Conservation (phyloP, 2,797 vertebrate genomes). For the Nannoperca obscura region DNA sequence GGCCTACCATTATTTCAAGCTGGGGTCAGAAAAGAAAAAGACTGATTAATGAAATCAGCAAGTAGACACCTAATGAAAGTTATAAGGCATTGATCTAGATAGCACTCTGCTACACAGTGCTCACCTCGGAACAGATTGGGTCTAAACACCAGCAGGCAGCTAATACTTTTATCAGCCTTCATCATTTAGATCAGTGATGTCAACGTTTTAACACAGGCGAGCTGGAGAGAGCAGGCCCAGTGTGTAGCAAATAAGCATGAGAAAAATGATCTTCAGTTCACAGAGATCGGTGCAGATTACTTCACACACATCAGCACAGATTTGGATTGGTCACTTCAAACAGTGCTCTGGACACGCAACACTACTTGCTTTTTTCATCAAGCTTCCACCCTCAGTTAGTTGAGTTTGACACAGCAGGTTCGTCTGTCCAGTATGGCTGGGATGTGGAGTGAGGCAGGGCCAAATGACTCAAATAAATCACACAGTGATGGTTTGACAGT, state of each 20-base stretch:
- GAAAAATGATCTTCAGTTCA: slow-evolving; percentile 21
- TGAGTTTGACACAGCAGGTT: slow-evolving; percentile 15
- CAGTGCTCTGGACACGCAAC: background rate
- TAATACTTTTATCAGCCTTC: slow-evolving; percentile 45
- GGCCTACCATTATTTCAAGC: slow-evolving; percentile 60
- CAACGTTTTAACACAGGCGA: slow-evolving; percentile 35
- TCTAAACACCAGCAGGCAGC: slow-evolving; percentile 34
- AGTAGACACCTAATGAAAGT: slow-evolving; percentile 50
- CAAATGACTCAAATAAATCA: slow-evolving; percentile 42
- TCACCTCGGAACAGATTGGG: slow-evolving; percentile 39
- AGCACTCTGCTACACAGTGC: slow-evolving; percentile 11
- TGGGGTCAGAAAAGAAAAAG: slow-evolving; percentile 53
- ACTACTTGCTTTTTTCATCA: slow-evolving; percentile 5
- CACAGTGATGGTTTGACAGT: slow-evolving; percentile 27
- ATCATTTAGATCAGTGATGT: slow-evolving; percentile 48
- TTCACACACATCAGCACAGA: slow-evolving; percentile 27
- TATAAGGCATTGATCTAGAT: slow-evolving; percentile 58
- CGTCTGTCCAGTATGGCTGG: background rate
- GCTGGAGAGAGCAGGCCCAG: slow-evolving; percentile 5
- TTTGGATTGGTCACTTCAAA: slow-evolving; percentile 23
- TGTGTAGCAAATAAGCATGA: slow-evolving; percentile 44
- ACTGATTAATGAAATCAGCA: slow-evolving; percentile 56
- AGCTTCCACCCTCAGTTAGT: background rate
- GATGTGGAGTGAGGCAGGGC: slow-evolving; percentile 34
- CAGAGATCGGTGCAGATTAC: slow-evolving; percentile 16